A percentile compares a stretch with the other conserved stretches of the same genome.
Evolutionary conservation across 2,888 invertebrate genomes (phyloP).

Genomic region (Andrena haemorrhoa): DNA sequence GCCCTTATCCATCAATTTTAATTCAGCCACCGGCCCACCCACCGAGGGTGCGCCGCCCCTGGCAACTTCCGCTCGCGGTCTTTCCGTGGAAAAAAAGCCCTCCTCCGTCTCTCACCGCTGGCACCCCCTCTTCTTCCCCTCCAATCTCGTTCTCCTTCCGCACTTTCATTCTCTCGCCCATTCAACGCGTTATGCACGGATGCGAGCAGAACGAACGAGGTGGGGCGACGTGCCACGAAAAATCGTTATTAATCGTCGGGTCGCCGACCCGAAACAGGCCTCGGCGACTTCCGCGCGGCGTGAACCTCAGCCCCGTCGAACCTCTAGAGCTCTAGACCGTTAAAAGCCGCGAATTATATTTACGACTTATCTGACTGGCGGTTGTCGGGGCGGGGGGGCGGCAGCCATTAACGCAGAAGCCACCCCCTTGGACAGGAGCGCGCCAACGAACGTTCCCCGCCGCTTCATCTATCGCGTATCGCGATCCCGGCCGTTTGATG

Average conservation of each 20-base stretch:
- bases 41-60: constrained; percentile 72
- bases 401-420: constrained; percentile 64
- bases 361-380: constrained; percentile 73
- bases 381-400: constrained; percentile 59
- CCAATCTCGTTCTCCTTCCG: constrained; percentile 39
- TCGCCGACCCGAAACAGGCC: constrained; percentile 66
- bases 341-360: constrained; percentile 75
- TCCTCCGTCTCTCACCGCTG: constrained; percentile 6
- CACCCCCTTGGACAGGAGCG: constrained; percentile 10
- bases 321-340: constrained; percentile 54
- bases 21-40: constrained; percentile 70
- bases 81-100: constrained; percentile 64
- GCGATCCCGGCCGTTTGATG: constrained; percentile 53
- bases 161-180: constrained; percentile 43
- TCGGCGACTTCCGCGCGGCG: constrained; percentile 35
- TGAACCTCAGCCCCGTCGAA: constrained; percentile 39
- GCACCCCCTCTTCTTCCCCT: constrained; percentile 7
- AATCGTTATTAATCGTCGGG: constrained; percentile 77
- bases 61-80: constrained; percentile 71
- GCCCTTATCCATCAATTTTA: constrained; percentile 72
- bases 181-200: constrained; percentile 65
- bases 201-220: constrained; percentile 44
- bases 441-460: constrained; percentile 40
- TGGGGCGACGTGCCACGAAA: constrained; percentile 61
- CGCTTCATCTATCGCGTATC: constrained; percentile 57